Evolutionary conservation across 2,113 vertebrate genomes (phyloP).

Genomic region (Eurystomus gularis): DNA sequence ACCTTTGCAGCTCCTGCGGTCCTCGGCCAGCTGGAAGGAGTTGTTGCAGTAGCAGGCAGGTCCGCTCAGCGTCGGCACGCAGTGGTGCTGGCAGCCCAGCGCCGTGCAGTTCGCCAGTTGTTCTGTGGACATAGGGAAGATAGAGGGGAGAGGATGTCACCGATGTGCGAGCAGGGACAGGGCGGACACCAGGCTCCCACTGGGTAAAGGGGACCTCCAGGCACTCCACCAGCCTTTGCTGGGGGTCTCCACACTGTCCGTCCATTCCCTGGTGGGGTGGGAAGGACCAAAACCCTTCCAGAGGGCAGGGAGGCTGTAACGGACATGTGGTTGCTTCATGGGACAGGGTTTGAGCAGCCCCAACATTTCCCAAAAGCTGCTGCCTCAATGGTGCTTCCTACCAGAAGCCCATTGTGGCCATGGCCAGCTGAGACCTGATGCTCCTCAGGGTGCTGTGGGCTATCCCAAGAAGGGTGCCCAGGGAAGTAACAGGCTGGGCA

Average conservation of each 20-base stretch:
- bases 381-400: accelerated
- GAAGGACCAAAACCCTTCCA: not conserved
- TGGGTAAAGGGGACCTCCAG: not conserved
- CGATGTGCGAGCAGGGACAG: accelerated
- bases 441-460: not conserved
- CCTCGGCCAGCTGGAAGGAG: slow-evolving; percentile 87
- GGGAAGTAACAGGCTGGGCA: no score
- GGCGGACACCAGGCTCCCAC: accelerated
- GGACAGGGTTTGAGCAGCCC: not conserved
- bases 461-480: no score
- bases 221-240: not conserved
- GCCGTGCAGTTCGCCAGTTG: slow-evolving; percentile 79
- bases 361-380: not conserved
- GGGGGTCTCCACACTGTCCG: not conserved
- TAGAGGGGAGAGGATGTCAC: not conserved
- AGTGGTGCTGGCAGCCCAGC: slow-evolving; percentile 84
- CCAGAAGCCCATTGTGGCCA: not conserved
- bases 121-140: slow-evolving; percentile 64
- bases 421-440: not conserved
- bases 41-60: slow-evolving; percentile 88
- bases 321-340: accelerated
- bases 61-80: slow-evolving; percentile 82
- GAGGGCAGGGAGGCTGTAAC: accelerated
- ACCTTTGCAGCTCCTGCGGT: slow-evolving; percentile 91
- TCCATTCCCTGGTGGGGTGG: not conserved